Evolutionary conservation across 2,797 vertebrate species (phyloP), one percentile per base, ranked within the genome.

Genomic region (Muscicapa comitata): DNA sequence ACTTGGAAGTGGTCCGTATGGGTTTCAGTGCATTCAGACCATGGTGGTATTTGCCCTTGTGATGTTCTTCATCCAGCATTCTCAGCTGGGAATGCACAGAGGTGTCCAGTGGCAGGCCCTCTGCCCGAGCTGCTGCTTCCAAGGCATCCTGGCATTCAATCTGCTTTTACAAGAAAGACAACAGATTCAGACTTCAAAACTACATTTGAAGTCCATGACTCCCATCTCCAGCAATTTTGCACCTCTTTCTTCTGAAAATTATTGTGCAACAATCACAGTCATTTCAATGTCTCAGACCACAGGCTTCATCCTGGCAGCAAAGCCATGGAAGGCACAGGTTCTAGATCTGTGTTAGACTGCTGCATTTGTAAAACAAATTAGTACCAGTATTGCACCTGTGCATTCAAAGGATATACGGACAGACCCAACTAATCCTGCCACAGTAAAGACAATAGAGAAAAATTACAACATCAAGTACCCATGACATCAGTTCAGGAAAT

Each of bases 1-100:
- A 99, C 99, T 99, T 99, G 95, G 98, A 98, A 95, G 99, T 99
- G 86, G 98, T 98, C 94, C 98, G 98, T 96, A 99, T 98, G 79
- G 98, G 99, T 96, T 99, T 99, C 94, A 99, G 97, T 51, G 97
- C 95, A 24, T 97, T 98, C 90, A 98, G 93, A 92, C 98, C 98
- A 62, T 98, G 98, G 92, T 98, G 99, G 95, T 99, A 99, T 97
- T 99, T 99, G 91, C 98, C 98, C 93, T 98, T 98, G 80, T 97
- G 96, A 62, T 97, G 97, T 13, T 98, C 98, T 70, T 98, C 98
- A 0, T 98, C 98, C 96, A 98, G 96, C 91, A 98, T 98, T 93
- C 98, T 98, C 92, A 98, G 95, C 91, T 98, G 98, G 92, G 98
- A 97, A 68, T 98, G 97, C 66, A 97, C 88, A 2, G 98, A 98